A percentile compares a stretch with the other conserved stretches of the same genome.
Conservation (phyloP, 2,888 invertebrate genomes). For the Trisateles emortualis region DNA sequence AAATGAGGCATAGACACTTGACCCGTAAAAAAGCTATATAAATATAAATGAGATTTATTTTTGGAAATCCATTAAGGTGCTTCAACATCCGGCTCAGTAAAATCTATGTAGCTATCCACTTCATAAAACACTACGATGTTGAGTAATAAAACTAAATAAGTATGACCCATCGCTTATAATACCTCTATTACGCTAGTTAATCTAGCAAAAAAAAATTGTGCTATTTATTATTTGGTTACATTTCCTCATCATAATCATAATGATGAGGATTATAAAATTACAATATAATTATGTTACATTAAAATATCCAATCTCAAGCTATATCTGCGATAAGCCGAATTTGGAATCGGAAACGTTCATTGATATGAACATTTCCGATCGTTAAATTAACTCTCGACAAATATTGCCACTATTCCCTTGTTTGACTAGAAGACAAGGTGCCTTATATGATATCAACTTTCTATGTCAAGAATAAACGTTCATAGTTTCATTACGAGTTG, state of each 20-base stretch:
- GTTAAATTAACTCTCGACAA: background rate
- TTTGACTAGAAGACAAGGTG: constrained; percentile 32
- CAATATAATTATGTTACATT: too few relatives aligned
- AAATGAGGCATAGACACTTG: constrained; percentile 50
- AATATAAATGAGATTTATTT: constrained; percentile 52
- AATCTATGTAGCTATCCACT: constrained; percentile 46
- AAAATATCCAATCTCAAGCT: too few relatives aligned
- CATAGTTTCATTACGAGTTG: constrained; percentile 7
- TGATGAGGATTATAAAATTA: too few relatives aligned
- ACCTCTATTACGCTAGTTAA: constrained; percentile 23
- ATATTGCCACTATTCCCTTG: constrained; percentile 1
- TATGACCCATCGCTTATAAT: constrained; percentile 23
- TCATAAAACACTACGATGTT: constrained; percentile 45
- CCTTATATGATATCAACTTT: constrained; percentile 48
- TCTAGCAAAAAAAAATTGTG: constrained; percentile 21
- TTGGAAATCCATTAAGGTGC: constrained; percentile 44
- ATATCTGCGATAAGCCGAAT: too few relatives aligned
- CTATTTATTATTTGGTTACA: background rate
- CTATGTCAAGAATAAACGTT: constrained; percentile 46
- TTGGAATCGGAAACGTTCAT: too few relatives aligned
- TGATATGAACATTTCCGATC: too few relatives aligned
- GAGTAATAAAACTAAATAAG: constrained; percentile 25
- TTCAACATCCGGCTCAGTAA: constrained; percentile 38
- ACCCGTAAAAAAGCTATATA: constrained; percentile 48
- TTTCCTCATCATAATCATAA: background rate